Conservation (phyloP, 2,888 invertebrate species). For the Eupithecia dodoneata region DNA sequence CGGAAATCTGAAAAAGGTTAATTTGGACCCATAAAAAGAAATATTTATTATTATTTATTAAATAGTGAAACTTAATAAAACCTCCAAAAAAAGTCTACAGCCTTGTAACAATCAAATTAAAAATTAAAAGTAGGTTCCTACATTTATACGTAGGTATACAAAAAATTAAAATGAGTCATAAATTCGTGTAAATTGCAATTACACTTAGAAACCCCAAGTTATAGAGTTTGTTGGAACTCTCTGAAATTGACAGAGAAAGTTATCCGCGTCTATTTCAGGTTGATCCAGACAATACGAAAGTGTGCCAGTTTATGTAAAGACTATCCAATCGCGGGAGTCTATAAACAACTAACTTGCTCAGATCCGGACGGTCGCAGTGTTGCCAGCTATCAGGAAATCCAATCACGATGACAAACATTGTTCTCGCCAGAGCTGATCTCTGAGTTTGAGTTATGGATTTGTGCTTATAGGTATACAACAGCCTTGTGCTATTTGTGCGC, state of each 20-base stretch:
- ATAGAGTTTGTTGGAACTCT: neutral
- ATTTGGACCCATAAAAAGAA: no score
- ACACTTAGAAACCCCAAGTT: no score
- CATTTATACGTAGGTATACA: no score
- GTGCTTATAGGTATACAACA: conserved; percentile 16
- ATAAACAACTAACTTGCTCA: conserved; percentile 55
- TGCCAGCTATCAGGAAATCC: conserved; percentile 53
- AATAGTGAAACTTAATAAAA: no score
- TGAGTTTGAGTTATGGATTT: conserved; percentile 41
- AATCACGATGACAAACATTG: conserved; percentile 60
- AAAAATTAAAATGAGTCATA: no score
- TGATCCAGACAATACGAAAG: conserved; percentile 13
- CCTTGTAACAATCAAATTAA: no score
- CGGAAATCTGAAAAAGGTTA: no score
- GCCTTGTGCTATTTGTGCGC: conserved; percentile 16
- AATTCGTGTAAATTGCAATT: no score
- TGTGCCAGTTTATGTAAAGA: conserved; percentile 20
- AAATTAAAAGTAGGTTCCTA: no score
- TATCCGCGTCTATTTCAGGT: neutral
- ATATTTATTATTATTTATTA: no score
- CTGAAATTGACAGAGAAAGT: neutral
- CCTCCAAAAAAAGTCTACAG: no score
- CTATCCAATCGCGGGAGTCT: conserved; percentile 34
- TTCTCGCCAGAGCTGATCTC: conserved; percentile 45
- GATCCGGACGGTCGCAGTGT: conserved; percentile 46